phyloP scores from a whole-genome alignment of 1,140 invertebrate species.

The Drosophila nasuta region DNA sequence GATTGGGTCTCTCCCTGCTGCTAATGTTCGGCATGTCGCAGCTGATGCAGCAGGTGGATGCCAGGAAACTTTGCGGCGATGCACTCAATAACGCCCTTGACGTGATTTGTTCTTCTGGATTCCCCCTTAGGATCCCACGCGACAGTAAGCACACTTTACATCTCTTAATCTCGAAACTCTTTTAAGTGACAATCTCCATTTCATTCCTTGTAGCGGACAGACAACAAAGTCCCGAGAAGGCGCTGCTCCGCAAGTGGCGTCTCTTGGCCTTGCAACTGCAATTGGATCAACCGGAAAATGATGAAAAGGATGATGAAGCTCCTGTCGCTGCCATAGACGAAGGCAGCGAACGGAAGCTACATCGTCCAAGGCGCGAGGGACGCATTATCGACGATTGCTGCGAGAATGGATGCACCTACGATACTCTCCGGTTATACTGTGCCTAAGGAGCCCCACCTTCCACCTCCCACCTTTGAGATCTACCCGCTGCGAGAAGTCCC shows the following conservation, averaged over 20 bases:
- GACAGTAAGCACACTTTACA: conserved; percentile 32
- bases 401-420: conserved; percentile 69
- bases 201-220: conserved; percentile 32
- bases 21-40: conserved; percentile 56
- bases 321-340: not conserved
- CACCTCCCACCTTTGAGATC: too few species aligned
- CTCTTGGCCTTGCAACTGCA: conserved; percentile 19
- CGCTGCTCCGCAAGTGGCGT: conserved; percentile 26
- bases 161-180: not conserved
- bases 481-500: not conserved
- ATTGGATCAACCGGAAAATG: conserved; percentile 6
- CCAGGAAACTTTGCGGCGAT: conserved; percentile 65
- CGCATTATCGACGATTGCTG: conserved; percentile 66
- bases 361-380: conserved; percentile 49
- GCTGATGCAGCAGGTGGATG: conserved; percentile 61
- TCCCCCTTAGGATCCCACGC: conserved; percentile 39
- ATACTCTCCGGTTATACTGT: conserved; percentile 63
- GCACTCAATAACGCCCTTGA: conserved; percentile 64
- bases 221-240: conserved; percentile 20
- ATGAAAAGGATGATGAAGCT: too few species aligned
- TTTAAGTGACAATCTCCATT: conserved; percentile 8
- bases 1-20: conserved; percentile 57
- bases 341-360: conserved; percentile 33
- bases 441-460: conserved; percentile 27
- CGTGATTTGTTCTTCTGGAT: conserved; percentile 67